These are phyloP conservation scores for Aplysia californica DNA, from an alignment of 1,140 invertebrate genomes.

Conservation along the genomic window DNA sequence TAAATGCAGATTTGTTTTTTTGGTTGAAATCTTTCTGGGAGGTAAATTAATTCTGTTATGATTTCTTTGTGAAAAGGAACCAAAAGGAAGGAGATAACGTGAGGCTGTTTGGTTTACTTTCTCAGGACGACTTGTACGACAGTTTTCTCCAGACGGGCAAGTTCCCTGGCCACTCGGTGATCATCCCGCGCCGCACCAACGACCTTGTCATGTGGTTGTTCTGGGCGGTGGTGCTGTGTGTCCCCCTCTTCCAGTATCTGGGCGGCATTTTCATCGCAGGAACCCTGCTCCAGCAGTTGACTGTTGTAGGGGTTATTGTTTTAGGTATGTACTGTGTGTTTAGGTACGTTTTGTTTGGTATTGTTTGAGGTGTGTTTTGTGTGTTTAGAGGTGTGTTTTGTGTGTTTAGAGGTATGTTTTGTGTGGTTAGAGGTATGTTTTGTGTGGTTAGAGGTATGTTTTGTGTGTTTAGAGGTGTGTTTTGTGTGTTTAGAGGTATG, in stretches of 20 bases:
- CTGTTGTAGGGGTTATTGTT: constrained; percentile 34
- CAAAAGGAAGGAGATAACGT: neutral
- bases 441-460: no score
- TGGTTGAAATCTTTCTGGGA: neutral
- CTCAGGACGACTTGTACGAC: constrained; percentile 63
- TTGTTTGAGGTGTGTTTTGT: neutral
- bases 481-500: no score
- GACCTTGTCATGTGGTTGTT: constrained; percentile 57
- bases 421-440: no score
- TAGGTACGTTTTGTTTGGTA: neutral
- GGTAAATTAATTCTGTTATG: neutral
- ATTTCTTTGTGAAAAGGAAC: neutral
- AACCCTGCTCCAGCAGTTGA: constrained; percentile 37
- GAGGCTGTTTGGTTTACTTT: neutral
- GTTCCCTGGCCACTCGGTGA: constrained; percentile 44
- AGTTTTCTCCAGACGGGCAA: constrained; percentile 53
- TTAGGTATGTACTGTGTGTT: constrained; percentile 39
- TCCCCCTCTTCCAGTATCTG: constrained; percentile 59
- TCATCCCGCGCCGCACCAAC: constrained; percentile 41
- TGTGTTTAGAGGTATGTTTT: no score
- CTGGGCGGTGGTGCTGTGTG: constrained; percentile 56
- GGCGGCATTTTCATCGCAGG: constrained; percentile 41
- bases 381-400: neutral
- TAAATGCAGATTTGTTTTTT: neutral
- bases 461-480: no score